A percentile compares a stretch with the other conserved stretches of the same genome.
phyloP scores from a whole-genome alignment of 2,113 vertebrate genomes.

The Mastomys coucha region DNA sequence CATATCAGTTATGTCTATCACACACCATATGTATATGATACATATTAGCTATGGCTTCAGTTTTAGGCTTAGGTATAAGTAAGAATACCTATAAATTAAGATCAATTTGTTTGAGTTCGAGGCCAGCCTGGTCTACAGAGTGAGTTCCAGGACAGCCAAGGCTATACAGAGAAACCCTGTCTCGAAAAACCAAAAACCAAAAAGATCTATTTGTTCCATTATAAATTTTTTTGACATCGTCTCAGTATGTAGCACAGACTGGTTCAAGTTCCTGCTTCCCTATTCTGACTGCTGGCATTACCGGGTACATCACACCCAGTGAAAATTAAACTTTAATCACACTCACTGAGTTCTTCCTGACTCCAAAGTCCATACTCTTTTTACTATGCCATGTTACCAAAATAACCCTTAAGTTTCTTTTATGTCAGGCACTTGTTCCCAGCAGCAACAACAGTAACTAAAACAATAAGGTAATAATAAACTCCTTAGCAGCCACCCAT shows the following conservation, averaged over 20 bases:
- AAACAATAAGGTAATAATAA: neutral
- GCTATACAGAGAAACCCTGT: no score
- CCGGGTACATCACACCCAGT: neutral
- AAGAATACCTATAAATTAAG: conserved; percentile 9
- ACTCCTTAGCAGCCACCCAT: neutral
- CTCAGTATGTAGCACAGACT: neutral
- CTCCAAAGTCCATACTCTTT: neutral
- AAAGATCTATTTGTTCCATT: neutral
- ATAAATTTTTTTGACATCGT: neutral
- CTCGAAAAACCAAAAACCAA: no score
- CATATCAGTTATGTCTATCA: neutral
- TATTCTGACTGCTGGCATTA: neutral
- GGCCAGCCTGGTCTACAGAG: no score
- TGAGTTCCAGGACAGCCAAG: no score
- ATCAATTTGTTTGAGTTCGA: neutral
- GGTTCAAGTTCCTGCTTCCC: neutral
- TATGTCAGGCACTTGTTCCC: neutral
- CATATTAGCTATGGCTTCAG: neutral
- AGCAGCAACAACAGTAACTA: neutral
- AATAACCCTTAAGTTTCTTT: neutral
- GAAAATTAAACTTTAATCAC: conserved; percentile 34
- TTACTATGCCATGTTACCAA: neutral
- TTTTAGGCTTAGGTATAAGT: neutral
- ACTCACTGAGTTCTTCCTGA: conserved; percentile 19
- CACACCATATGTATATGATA: neutral